phyloP scores from a whole-genome alignment of 2,113 vertebrate species.

The Pseudorhombus dupliciocellatus region DNA sequence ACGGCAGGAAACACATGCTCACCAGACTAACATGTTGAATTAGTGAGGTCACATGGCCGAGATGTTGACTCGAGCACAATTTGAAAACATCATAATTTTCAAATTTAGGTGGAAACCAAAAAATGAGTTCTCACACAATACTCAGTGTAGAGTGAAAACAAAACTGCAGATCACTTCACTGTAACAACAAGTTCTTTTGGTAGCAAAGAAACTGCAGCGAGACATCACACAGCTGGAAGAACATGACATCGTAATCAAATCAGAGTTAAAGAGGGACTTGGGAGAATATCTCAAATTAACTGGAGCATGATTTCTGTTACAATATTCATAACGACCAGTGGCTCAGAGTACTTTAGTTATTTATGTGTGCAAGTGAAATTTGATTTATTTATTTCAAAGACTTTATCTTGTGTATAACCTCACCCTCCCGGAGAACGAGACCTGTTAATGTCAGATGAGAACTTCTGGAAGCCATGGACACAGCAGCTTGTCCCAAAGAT shows the following conservation, averaged over 20 bases:
- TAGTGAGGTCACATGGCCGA: slow-evolving; percentile 41
- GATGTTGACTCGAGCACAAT: slow-evolving; percentile 27
- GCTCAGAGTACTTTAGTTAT: slow-evolving; percentile 17
- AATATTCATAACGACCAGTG: slow-evolving; percentile 26
- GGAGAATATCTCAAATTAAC: slow-evolving; percentile 24
- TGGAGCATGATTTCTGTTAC: slow-evolving; percentile 34
- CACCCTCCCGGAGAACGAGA: slow-evolving; percentile 8
- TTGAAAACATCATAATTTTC: slow-evolving; percentile 48
- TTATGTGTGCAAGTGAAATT: slow-evolving; percentile 1
- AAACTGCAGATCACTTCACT: not conserved
- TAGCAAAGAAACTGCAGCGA: not conserved
- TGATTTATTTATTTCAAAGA: not conserved
- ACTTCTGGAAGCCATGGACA: slow-evolving; percentile 16
- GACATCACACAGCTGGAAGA: slow-evolving; percentile 11
- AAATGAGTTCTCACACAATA: too few species aligned
- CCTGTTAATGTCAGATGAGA: not conserved
- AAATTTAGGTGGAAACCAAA: not conserved
- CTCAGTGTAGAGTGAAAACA: not conserved
- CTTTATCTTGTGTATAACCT: not conserved
- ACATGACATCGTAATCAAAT: slow-evolving; percentile 8
- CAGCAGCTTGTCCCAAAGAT: slow-evolving; percentile 22
- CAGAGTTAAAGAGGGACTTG: slow-evolving; percentile 6
- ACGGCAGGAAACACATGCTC: slow-evolving; percentile 30
- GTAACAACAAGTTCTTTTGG: slow-evolving; percentile 1
- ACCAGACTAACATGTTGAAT: slow-evolving; percentile 60